These are phyloP conservation scores for Ephydatia muelleri DNA, from an alignment of 37 sponge, comb jelly and placozoan species.

Conservation along the genomic window DNA sequence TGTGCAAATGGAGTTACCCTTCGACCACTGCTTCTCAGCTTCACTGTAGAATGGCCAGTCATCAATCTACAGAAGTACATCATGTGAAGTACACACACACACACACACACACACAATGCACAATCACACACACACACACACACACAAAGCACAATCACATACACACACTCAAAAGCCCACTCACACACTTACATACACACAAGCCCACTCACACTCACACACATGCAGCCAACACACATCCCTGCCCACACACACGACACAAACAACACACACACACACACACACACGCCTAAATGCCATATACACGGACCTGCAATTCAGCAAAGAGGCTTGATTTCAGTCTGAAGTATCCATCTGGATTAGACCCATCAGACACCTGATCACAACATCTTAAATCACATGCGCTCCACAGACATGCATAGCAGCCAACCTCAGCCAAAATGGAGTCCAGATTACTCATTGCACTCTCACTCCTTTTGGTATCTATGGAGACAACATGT, in stretches of 20 bases:
- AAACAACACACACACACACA: neutral
- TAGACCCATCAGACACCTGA: neutral
- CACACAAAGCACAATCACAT: too few species aligned
- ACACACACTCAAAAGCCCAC: too few species aligned
- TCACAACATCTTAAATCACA: neutral
- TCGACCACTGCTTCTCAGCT: constrained; percentile 53
- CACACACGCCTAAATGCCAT: neutral
- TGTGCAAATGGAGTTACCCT: constrained; percentile 27
- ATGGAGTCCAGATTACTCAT: constrained; percentile 44
- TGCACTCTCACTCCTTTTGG: constrained; percentile 50
- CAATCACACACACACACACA: constrained; percentile 25
- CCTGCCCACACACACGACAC: too few species aligned
- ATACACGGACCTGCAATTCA: neutral
- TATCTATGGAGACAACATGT: constrained; percentile 20
- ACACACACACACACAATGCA: too few species aligned
- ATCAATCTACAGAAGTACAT: constrained; percentile 56
- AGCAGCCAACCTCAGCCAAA: constrained; percentile 37
- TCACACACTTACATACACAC: constrained; percentile 25
- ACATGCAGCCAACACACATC: neutral
- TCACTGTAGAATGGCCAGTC: constrained; percentile 72
- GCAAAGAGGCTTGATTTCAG: constrained; percentile 2
- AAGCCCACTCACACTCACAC: neutral
- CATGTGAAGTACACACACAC: too few species aligned
- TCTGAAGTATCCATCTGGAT: too few species aligned
- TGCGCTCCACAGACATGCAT: neutral